Base-by-base conservation (phyloP, 64 coral and sea anemone species). In the Anthopleura sola region DNA sequence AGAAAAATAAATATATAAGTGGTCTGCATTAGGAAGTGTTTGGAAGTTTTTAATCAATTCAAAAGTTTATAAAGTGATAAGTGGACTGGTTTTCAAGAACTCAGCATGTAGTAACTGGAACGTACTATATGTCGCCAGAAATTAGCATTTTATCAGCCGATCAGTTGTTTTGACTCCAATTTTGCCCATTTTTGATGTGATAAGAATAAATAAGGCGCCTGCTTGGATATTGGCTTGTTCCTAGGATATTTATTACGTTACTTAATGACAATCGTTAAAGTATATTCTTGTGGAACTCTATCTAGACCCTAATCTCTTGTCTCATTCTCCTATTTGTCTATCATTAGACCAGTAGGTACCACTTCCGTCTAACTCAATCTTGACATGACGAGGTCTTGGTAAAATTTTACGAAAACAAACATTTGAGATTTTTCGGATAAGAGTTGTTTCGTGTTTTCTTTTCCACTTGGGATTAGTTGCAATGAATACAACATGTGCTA, bases 131-230 rank as follows among this genome's bases (percentile, higher is more conserved):
- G 76, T 6, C 76, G 76, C 36, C 76, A 40, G 3, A 17, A 40
- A 79, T 48, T 79, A 79, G 39, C 76, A 79, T 79, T 40, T 79
- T 14, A 10, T 6, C 0, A 17, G 7, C 18, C 15, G 16, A 32
- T 40, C 6, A 44, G 39, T 47, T 79, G 76, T 79, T 79, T 79
- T 79, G 76, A 48, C 44, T 79, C 76, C 47, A 34, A 79, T 79
- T 18, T 79, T 79, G 18, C 16, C 44, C 76, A 48, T 79, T 71
- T 71, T 71, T 1, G 66, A 71, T 71, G 66, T 71, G 66, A 71
- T 32, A 71, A 71, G 66, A 8, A 71, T 36, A 71, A 71, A 71
- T 62, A 17, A 71, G 66, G 29, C 66, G 66, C 28, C 66, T 3
- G 29, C 28, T 13, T 33, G 66, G 66, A 71, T 71, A 71, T 71